Evolutionary conservation across 2,888 invertebrate genomes (phyloP).

Genomic region (Tachystola acroxantha): DNA sequence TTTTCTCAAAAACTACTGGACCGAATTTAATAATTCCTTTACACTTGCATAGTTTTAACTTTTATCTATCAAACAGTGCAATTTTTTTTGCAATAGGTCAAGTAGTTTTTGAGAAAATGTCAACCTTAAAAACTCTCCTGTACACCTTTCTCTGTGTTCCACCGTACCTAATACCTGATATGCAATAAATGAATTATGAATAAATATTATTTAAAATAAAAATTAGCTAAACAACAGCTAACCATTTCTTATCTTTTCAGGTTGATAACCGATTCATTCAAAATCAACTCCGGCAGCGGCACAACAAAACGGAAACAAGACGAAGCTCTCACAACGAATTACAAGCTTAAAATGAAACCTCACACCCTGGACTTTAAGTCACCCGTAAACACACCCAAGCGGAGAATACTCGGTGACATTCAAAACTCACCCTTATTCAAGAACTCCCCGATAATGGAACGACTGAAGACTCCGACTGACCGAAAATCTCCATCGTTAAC

Average conservation of each 20-base stretch:
- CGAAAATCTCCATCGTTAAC: slow-evolving; percentile 6
- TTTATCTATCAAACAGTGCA: no score
- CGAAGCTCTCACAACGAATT: slow-evolving; percentile 49
- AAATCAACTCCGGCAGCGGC: slow-evolving; percentile 69
- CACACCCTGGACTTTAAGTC: slow-evolving; percentile 54
- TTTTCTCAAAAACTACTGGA: no score
- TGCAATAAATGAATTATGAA: no score
- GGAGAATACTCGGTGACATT: slow-evolving; percentile 53
- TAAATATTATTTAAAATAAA: no score
- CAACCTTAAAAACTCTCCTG: no score
- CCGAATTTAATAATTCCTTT: no score
- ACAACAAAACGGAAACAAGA: slow-evolving; percentile 61
- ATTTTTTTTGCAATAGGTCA: no score
- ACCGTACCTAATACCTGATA: no score
- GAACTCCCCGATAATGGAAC: slow-evolving; percentile 37
- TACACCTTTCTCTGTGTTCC: no score
- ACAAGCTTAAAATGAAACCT: slow-evolving; percentile 61
- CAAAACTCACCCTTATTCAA: slow-evolving; percentile 25
- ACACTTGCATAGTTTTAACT: no score
- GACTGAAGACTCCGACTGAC: slow-evolving; percentile 29
- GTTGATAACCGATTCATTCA: slow-evolving; percentile 73
- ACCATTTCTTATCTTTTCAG: slow-evolving; percentile 44
- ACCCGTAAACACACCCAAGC: slow-evolving; percentile 39
- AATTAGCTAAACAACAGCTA: no score
- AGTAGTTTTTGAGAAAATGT: no score